Conservation (phyloP, 2,113 vertebrate genomes). For the Malurus melanocephalus region DNA sequence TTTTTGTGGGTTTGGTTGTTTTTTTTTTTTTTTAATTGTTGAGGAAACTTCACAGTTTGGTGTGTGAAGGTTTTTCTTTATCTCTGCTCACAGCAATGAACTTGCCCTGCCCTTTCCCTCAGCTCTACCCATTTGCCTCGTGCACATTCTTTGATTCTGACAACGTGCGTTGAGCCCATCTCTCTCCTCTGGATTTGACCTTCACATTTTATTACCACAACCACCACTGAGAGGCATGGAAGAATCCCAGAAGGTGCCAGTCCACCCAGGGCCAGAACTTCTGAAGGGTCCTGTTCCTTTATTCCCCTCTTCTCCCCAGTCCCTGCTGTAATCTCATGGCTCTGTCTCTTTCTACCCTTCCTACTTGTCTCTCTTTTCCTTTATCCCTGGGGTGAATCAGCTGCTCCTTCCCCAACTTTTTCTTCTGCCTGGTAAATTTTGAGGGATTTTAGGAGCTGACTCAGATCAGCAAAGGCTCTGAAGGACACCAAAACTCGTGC, state of each 20-base stretch:
- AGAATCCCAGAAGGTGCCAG: background rate
- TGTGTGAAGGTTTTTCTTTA: background rate
- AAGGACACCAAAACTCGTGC: background rate
- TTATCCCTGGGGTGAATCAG: background rate
- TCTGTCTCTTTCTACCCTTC: background rate
- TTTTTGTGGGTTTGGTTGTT: background rate
- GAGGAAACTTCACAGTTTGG: background rate
- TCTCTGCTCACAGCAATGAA: background rate
- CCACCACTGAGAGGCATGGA: background rate
- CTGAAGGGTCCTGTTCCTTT: background rate
- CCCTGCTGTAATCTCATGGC: background rate
- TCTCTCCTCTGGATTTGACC: background rate
- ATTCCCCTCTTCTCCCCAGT: background rate
- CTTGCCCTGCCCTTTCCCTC: background rate
- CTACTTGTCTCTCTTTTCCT: background rate
- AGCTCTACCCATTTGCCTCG: background rate
- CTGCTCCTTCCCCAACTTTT: background rate
- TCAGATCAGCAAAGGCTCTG: background rate
- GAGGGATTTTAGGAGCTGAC: background rate
- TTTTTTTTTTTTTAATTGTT: background rate
- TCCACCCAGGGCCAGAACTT: background rate
- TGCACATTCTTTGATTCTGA: background rate
- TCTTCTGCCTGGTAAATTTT: background rate
- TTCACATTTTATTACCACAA: background rate
- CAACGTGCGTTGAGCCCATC: background rate